A percentile compares a stretch with the other conserved stretches of the same genome.
Evolutionary conservation across 2,797 vertebrate species (phyloP).

Genomic region (Zenarchopterus dispar): DNA sequence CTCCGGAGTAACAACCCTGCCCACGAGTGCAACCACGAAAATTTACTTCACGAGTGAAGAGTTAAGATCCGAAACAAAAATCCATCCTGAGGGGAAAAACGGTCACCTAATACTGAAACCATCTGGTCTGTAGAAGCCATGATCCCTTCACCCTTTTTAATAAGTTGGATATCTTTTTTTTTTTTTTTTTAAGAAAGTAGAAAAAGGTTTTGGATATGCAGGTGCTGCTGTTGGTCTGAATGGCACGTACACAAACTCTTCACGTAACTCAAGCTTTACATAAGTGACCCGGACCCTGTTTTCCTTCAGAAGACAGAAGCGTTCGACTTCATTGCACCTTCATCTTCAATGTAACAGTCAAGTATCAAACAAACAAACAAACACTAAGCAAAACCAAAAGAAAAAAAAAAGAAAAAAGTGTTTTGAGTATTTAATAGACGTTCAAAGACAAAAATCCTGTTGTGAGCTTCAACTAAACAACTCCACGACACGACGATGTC

Average conservation of each 20-base stretch:
- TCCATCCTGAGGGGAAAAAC: not conserved
- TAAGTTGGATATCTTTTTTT: not conserved
- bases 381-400: constrained; percentile 11
- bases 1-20: constrained; percentile 17
- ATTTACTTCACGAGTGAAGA: constrained; percentile 13
- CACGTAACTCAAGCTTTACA: constrained; percentile 13
- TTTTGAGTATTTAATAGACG: constrained; percentile 39
- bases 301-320: constrained; percentile 45
- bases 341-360: constrained; percentile 73
- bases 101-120: no score
- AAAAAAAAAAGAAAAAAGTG: constrained; percentile 23
- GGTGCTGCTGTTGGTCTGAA: not conserved
- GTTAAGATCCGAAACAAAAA: not conserved
- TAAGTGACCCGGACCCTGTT: constrained; percentile 56
- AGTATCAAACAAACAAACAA: constrained; percentile 50
- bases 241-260: constrained; percentile 24
- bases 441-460: constrained; percentile 31
- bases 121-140: no score
- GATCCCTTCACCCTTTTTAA: not conserved
- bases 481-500: constrained; percentile 3
- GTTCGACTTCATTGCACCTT: constrained; percentile 76
- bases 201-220: not conserved
- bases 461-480: constrained; percentile 9
- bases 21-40: constrained; percentile 47
- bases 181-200: not conserved